phyloP scores from a whole-genome alignment of 2,113 vertebrate species.

The Capreolus pygargus region DNA sequence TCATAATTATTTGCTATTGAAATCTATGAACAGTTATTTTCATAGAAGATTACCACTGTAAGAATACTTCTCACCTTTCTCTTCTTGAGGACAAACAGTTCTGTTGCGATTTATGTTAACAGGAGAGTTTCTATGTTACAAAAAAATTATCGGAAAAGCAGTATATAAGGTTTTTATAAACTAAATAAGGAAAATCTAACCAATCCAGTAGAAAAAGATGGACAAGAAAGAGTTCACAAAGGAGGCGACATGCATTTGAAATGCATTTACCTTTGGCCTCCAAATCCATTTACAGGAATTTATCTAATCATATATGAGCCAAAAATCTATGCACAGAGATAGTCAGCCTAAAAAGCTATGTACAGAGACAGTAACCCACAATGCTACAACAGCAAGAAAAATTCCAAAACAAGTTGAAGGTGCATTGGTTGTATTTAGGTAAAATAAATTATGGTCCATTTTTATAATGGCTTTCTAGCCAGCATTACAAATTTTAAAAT shows the following conservation, averaged over 20 bases:
- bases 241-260: neutral
- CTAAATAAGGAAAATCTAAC: neutral
- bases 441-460: neutral
- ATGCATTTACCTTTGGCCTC: neutral
- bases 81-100: neutral
- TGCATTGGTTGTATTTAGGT: neutral
- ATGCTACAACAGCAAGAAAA: neutral
- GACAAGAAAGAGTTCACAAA: neutral
- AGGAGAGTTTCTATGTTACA: neutral
- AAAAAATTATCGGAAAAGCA: neutral
- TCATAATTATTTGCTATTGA: neutral
- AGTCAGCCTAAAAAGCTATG: neutral
- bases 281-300: neutral
- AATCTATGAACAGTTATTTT: neutral
- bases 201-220: neutral
- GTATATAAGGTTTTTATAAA: neutral
- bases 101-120: neutral
- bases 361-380: neutral
- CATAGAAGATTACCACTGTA: neutral
- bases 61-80: neutral
- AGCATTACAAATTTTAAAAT: constrained; percentile 2
- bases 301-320: neutral
- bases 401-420: neutral
- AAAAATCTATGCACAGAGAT: neutral
- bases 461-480: constrained; percentile 19